A percentile compares a stretch with the other conserved stretches of the same genome.
Evolutionary conservation across 2,797 vertebrate species (phyloP).

Genomic region (Myripristis murdjan): DNA sequence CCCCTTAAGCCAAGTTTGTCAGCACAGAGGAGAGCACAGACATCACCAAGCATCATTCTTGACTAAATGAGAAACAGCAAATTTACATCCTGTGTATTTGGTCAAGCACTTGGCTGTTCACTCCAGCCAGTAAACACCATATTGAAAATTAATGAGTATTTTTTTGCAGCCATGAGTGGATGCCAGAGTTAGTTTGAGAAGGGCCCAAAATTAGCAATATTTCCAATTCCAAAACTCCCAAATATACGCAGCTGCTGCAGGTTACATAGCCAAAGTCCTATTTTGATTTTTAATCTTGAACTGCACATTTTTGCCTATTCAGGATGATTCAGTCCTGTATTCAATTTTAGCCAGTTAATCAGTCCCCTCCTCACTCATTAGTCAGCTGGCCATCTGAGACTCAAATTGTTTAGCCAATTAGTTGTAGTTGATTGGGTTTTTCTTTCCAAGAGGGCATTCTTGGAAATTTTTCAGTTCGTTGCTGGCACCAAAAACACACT

Average conservation of each 20-base stretch:
- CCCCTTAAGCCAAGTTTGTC: neutral
- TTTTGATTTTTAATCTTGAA: constrained; percentile 30
- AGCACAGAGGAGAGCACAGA: neutral
- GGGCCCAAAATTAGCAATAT: constrained; percentile 28
- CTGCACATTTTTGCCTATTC: constrained; percentile 6
- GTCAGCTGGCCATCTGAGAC: neutral
- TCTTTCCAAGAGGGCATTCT: neutral
- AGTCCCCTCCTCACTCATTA: neutral
- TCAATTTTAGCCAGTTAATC: neutral
- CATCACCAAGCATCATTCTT: neutral
- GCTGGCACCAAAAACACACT: neutral
- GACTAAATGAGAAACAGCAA: neutral
- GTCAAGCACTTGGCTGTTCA: constrained; percentile 18
- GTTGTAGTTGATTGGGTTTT: neutral
- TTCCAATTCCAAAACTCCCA: constrained; percentile 22
- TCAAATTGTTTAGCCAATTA: neutral
- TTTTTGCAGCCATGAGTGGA: constrained; percentile 24
- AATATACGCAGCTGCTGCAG: constrained; percentile 40
- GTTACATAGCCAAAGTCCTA: constrained; percentile 29
- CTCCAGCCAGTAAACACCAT: constrained; percentile 39
- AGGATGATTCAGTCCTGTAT: neutral
- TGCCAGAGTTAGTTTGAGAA: constrained; percentile 32
- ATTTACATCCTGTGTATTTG: neutral
- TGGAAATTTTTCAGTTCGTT: neutral
- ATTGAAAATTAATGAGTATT: constrained; percentile 39